Evolutionary conservation across 2,888 invertebrate species (phyloP), one percentile per base, ranked within the genome.

Genomic region (Belgica antarctica): DNA sequence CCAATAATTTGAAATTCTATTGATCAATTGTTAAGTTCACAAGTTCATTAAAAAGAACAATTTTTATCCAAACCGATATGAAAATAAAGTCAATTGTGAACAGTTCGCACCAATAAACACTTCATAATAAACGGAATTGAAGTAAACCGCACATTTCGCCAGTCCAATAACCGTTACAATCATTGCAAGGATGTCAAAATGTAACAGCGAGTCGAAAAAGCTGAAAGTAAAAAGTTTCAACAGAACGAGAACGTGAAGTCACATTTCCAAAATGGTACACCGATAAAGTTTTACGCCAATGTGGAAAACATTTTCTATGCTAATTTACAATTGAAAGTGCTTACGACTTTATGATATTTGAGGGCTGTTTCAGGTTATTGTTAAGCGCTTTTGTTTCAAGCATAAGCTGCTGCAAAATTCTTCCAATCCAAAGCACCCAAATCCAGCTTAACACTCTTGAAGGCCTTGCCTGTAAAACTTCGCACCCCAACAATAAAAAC

Each of bases 321-420:
- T 59, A 59, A 59, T 59, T 59, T 27, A 27, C 59, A 52, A 52
- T 52, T 52, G 52, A 52, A 52, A 52, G 52, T 52, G 34, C n/a
- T 59, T 59, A 59, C 27, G 59, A 59, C 59, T 59, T 59, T 59
- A 59, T 59, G 27, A 25, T 27, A 25, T 19, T 59, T 59, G 17
- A 52, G 52, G 2, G 12, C 52, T 52, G n/a, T n/a, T n/a, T n/a
- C n/a, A n/a, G n/a, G n/a, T n/a, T n/a, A n/a, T n/a, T n/a, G n/a
- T n/a, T n/a, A n/a, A n/a, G n/a, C n/a, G n/a, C n/a, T n/a, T n/a
- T n/a, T n/a, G n/a, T n/a, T n/a, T n/a, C n/a, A n/a, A n/a, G n/a
- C n/a, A n/a, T n/a, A n/a, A n/a, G n/a, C n/a, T n/a, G n/a, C n/a
- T n/a, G n/a, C n/a, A n/a, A n/a, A n/a, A n/a, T n/a, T n/a, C n/a